phyloP scores from a whole-genome alignment of 2,113 vertebrate species.

The Nothocercus julius region DNA sequence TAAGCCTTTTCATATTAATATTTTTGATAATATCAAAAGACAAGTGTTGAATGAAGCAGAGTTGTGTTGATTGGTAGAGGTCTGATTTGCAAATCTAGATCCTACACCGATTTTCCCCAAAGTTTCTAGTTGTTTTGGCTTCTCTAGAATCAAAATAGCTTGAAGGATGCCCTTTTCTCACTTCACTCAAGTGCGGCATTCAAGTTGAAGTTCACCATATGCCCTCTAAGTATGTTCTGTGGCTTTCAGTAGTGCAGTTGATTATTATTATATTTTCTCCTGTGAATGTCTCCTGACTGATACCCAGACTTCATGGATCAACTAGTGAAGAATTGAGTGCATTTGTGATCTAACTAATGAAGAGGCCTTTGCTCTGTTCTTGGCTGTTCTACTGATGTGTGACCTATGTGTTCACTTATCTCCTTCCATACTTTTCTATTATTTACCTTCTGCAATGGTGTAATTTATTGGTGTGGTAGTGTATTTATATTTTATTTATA shows the following conservation, averaged over 20 bases:
- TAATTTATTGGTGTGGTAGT: background rate
- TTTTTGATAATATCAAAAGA: background rate
- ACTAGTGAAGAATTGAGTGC: constrained; percentile 46
- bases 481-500: background rate
- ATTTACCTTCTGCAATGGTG: background rate
- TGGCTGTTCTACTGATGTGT: constrained; percentile 45
- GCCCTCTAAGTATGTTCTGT: constrained; percentile 37
- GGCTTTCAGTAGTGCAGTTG: constrained; percentile 40
- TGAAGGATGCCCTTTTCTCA: background rate
- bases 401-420: constrained; percentile 43
- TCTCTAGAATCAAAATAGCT: background rate
- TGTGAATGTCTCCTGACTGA: constrained; percentile 34
- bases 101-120: background rate
- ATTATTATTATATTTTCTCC: constrained; percentile 49
- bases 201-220: background rate
- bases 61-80: background rate
- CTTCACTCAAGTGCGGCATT: background rate
- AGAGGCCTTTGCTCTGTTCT: constrained; percentile 57
- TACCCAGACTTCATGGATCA: constrained; percentile 37
- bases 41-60: background rate
- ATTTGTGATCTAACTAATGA: constrained; percentile 58
- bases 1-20: background rate
- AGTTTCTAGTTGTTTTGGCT: background rate
- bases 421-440: constrained; percentile 13
- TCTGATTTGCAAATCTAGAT: background rate